A percentile compares a stretch with the other conserved stretches of the same genome.
These are phyloP conservation scores for Mnemiopsis leidyi DNA, from an alignment of 37 sponge, comb jelly and placozoan species.

Conservation along the genomic window DNA sequence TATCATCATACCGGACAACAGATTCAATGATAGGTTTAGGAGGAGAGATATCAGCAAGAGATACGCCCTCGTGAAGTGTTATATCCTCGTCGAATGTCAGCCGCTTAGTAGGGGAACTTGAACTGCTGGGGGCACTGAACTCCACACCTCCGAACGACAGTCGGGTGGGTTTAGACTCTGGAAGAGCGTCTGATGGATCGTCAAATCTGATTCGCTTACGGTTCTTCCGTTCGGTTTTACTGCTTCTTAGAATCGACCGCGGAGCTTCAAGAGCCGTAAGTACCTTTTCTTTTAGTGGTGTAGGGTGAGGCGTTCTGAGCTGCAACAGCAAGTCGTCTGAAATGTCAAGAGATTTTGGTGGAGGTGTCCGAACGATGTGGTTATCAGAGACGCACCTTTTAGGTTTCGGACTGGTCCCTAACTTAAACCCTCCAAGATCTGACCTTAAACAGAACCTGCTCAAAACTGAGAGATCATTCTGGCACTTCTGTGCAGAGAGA, in stretches of 20 bases:
- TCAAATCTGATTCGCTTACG: conserved; percentile 28
- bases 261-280: conserved; percentile 14
- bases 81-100: neutral
- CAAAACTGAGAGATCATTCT: conserved; percentile 16
- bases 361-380: neutral
- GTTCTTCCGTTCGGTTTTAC: conserved; percentile 31
- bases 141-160: neutral
- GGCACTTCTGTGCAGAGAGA: neutral
- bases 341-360: neutral
- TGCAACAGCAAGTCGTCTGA: neutral
- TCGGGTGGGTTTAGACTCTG: neutral
- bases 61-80: neutral
- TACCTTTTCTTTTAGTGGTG: neutral
- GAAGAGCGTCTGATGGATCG: neutral
- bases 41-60: conserved; percentile 38
- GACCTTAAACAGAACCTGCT: neutral
- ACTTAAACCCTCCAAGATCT: neutral
- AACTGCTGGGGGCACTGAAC: neutral
- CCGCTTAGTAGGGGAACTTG: neutral
- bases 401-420: neutral
- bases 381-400: neutral
- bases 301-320: neutral
- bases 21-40: conserved; percentile 52
- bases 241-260: neutral
- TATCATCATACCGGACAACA: neutral